Conservation (phyloP, 2,113 vertebrate species). For the Egretta garzetta region DNA sequence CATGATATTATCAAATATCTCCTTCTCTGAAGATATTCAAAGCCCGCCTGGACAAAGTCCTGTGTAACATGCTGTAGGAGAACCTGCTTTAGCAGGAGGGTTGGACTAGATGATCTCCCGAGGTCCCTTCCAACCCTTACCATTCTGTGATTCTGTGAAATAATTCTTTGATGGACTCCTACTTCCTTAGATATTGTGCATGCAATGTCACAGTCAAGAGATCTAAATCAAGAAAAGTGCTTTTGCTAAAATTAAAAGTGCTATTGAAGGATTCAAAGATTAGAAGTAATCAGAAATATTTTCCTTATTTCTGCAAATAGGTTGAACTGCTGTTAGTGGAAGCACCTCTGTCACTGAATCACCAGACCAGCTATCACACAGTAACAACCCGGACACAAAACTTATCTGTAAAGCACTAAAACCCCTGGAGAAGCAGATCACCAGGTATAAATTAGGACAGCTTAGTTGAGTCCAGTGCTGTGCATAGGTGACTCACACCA, state of each 20-base stretch:
- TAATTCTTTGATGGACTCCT: background rate
- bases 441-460: background rate
- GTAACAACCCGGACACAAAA: background rate
- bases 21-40: no score
- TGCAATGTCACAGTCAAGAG: background rate
- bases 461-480: background rate
- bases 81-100: no score
- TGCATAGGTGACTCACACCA: background rate
- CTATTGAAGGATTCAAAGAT: background rate
- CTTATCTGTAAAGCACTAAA: background rate
- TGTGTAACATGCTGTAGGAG: no score
- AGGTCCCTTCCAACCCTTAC: no score
- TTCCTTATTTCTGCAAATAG: background rate
- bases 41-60: no score
- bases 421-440: background rate
- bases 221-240: background rate
- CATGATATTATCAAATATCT: no score
- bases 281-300: background rate
- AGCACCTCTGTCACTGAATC: background rate
- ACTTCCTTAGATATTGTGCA: background rate
- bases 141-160: background rate
- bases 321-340: background rate
- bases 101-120: no score
- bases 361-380: background rate
- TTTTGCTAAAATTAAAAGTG: background rate